Evolutionary conservation across 2,888 invertebrate genomes (phyloP), one percentile per base, ranked within the genome.

Genomic region (Fabriciana adippe): DNA sequence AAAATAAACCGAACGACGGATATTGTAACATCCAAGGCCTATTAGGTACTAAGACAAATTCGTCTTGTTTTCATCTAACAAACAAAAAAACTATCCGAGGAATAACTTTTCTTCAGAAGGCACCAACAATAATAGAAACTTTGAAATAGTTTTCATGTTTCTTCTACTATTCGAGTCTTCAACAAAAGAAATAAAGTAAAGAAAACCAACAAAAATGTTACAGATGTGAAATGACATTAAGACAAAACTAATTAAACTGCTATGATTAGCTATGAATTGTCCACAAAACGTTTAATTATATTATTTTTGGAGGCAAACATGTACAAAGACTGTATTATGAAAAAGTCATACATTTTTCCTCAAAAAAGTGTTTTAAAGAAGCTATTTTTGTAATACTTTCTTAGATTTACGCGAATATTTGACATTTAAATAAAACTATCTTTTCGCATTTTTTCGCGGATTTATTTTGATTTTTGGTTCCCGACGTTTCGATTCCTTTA

Each of bases 1-100:
- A 35, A 64, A 61, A 55, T 16, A 8, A 61, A 51, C 31, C 35
- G 26, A 64, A 18, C 55, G 70, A 72, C 72, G 67, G 68, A 66
- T 68, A 74, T 74, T 74, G 73, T 74, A 68, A 73, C 69, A 73
- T 70, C 71, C 76, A 76, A 78, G 78, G 76, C 68, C 73, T 64
- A 66, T 68, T 73, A 72, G 72, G 75, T 67, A 60, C 66, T 74
- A 71, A 74, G 71, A 75, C 73, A 75, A 76, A 78, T 75, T 73
- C 69, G 64, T 26, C 67, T 66, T 73, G 69, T 74, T 73, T 66
- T 64, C 74, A 54, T 59, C 48, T 64, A 59, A 2, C 47, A 15
- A 59, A 59, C 47, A 18, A 59, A 59, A 59, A 59, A 59, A 59
- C 60, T 65, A 57, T 63, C 48, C 35, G 62, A 31, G 55, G 68